Conservation (phyloP, 1,140 invertebrate species). For the Ooceraea biroi region DNA sequence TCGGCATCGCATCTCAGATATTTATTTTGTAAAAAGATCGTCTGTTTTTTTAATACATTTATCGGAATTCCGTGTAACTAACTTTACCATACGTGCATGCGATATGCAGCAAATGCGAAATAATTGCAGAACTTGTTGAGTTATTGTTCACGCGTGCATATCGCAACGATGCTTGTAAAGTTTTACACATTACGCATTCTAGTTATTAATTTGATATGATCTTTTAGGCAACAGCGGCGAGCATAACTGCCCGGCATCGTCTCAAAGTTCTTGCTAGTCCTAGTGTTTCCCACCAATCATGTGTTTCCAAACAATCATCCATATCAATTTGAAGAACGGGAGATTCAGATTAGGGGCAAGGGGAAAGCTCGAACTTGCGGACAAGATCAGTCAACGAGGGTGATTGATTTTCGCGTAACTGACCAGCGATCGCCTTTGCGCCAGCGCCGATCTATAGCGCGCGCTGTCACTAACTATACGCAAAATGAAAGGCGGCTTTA, state of each 20-base stretch:
- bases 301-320: no score
- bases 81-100: background rate
- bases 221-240: no score
- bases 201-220: no score
- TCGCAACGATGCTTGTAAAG: no score
- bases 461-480: constrained; percentile 83
- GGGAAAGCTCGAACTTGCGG: background rate
- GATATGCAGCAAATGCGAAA: background rate
- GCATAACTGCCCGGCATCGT: no score
- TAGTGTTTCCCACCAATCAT: no score
- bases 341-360: background rate
- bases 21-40: background rate
- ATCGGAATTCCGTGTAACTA: background rate
- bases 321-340: no score
- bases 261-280: no score
- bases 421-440: background rate
- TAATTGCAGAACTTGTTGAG: background rate
- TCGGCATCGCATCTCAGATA: background rate
- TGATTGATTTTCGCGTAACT: background rate
- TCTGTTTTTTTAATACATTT: background rate
- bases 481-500: constrained; percentile 86
- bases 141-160: no score
- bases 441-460: constrained; percentile 69
- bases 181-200: no score
- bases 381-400: background rate